These are phyloP conservation scores for Hymenopus coronatus DNA, from an alignment of 2,888 invertebrate genomes.

Conservation along the genomic window DNA sequence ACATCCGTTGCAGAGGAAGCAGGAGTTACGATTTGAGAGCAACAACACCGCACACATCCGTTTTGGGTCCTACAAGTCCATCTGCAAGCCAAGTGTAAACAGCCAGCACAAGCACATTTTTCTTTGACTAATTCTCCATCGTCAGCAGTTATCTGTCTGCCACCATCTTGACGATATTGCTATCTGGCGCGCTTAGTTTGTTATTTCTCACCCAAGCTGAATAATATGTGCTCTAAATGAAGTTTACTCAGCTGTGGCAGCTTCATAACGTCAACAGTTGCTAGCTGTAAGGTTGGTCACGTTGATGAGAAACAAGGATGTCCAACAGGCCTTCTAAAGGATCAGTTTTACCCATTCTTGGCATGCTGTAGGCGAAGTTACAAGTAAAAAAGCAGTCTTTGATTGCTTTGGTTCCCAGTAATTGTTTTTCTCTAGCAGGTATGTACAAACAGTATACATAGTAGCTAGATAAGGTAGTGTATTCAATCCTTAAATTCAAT, in stretches of 20 bases:
- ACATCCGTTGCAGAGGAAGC: not conserved
- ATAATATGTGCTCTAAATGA: not conserved
- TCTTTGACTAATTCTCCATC: not conserved
- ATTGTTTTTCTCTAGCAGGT: no score
- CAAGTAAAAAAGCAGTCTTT: no score
- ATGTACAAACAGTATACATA: no score
- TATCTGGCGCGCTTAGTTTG: not conserved
- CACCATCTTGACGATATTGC: not conserved
- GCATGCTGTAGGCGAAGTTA: not conserved
- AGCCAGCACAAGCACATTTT: not conserved
- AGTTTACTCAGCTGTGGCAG: not conserved
- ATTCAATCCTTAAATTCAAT: no score
- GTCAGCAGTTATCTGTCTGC: not conserved
- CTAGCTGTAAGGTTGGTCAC: not conserved
- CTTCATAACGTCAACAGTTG: not conserved
- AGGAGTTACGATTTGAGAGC: no score
- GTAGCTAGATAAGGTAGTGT: no score
- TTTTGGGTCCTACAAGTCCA: no score
- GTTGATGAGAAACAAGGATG: not conserved
- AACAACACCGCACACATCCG: not conserved
- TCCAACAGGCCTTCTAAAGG: not conserved
- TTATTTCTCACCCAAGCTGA: not conserved
- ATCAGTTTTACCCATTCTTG: not conserved
- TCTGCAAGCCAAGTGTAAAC: not conserved
- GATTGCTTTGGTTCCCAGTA: no score